These are phyloP conservation scores for Gambelia wislizenii DNA, from an alignment of 2,797 vertebrate genomes.

Conservation along the genomic window DNA sequence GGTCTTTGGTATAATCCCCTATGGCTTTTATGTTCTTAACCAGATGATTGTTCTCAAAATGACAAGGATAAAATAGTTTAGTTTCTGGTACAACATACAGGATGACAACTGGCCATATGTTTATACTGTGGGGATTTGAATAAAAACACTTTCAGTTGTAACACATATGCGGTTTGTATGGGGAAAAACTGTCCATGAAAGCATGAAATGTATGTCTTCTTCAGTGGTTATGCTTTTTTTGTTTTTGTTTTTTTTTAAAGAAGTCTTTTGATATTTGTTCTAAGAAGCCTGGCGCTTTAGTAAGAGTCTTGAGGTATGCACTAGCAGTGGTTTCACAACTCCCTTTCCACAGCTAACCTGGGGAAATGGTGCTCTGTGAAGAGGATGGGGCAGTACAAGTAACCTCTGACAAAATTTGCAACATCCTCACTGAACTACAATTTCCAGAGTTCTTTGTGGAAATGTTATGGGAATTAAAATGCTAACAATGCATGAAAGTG, in stretches of 20 bases:
- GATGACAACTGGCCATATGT: background rate
- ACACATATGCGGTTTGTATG: background rate
- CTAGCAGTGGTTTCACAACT: background rate
- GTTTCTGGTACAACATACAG: background rate
- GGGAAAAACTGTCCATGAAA: background rate
- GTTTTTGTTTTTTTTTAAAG: background rate
- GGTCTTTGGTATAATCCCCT: too few species aligned
- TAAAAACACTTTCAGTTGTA: background rate
- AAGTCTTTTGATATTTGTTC: background rate
- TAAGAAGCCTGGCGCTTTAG: background rate
- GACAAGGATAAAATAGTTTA: too few species aligned
- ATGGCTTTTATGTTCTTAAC: too few species aligned
- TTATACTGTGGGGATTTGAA: background rate
- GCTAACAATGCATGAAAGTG: background rate
- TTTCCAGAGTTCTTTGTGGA: background rate
- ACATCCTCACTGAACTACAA: background rate
- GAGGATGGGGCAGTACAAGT: background rate
- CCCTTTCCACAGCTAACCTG: background rate
- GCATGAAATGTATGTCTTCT: background rate
- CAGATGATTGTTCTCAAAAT: too few species aligned
- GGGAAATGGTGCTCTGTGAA: background rate
- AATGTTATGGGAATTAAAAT: too few species aligned
- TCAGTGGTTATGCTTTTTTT: background rate
- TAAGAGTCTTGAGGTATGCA: background rate
- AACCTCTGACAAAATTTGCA: background rate